phyloP scores from a whole-genome alignment of 2,797 vertebrate species.

The Galaxias olidus region DNA sequence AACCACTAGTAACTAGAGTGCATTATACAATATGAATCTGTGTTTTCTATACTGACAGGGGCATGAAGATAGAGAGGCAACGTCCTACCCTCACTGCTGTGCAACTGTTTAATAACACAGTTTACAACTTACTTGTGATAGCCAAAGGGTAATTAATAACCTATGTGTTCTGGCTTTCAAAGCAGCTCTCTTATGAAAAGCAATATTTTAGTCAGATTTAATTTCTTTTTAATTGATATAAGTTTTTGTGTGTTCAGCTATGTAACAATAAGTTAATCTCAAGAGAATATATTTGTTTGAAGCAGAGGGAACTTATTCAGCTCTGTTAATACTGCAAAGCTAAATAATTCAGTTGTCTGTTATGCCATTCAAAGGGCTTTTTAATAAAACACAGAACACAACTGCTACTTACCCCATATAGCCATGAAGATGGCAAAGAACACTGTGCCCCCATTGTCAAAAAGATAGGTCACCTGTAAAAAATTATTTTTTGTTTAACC shows the following conservation, averaged over 20 bases:
- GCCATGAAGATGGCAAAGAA: conserved; percentile 99
- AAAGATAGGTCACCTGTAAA: conserved; percentile 92
- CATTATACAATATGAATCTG: too few relatives aligned
- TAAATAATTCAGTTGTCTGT: too few relatives aligned
- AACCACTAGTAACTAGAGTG: too few relatives aligned
- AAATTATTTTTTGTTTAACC: conserved; percentile 23
- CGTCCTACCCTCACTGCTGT: conserved; percentile 20
- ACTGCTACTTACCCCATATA: conserved; percentile 91
- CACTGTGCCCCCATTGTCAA: conserved; percentile 98
- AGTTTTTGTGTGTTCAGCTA: not conserved
- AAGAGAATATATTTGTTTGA: not conserved
- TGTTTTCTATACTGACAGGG: too few relatives aligned
- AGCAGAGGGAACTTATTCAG: too few relatives aligned
- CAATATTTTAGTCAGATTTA: not conserved
- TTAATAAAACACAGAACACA: not conserved
- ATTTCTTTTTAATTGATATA: not conserved
- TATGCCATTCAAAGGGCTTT: too few relatives aligned
- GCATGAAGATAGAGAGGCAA: conserved; percentile 28
- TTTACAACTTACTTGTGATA: conserved; percentile 51
- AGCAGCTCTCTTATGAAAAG: conserved; percentile 11
- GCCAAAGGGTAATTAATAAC: not conserved
- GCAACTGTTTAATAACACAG: conserved; percentile 52
- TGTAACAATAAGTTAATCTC: not conserved
- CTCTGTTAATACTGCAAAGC: too few relatives aligned
- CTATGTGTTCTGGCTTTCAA: too few relatives aligned